A percentile compares a stretch with the other conserved stretches of the same genome.
Evolutionary conservation across 2,113 vertebrate genomes (phyloP).

Genomic region (Lethenteron camtschaticum): DNA sequence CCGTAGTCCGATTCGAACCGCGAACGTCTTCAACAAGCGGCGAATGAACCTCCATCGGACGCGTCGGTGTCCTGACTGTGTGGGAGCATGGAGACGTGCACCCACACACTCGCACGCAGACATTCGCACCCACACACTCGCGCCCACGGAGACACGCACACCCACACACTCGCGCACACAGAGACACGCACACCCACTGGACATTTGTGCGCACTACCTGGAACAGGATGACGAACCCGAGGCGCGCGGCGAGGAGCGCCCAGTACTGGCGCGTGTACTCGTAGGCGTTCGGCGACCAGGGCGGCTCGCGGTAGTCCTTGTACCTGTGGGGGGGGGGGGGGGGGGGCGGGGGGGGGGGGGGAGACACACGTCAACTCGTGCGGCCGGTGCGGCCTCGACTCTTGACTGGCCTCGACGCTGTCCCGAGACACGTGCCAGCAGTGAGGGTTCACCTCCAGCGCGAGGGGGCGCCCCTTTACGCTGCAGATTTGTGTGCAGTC

Average conservation of each 20-base stretch:
- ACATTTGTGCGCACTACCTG: constrained; percentile 31
- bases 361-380: too few relatives aligned
- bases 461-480: not conserved
- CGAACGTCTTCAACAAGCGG: too few relatives aligned
- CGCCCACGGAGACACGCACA: too few relatives aligned
- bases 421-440: not conserved
- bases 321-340: constrained; percentile 29
- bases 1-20: too few relatives aligned
- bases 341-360: constrained; percentile 5
- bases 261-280: constrained; percentile 87
- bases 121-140: not conserved
- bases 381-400: too few relatives aligned
- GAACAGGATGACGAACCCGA: constrained; percentile 79
- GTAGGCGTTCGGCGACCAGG: constrained; percentile 54
- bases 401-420: not conserved
- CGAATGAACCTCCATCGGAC: too few relatives aligned
- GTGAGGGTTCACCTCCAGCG: not conserved
- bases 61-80: not conserved
- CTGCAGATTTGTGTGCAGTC: not conserved
- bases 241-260: constrained; percentile 63
- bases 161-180: too few relatives aligned
- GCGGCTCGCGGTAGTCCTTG: constrained; percentile 81
- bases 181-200: too few relatives aligned
- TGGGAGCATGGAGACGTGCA: not conserved
- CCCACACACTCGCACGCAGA: not conserved